A percentile compares a stretch with the other conserved stretches of the same genome.
These are phyloP conservation scores for Anolis carolinensis DNA, from an alignment of 2,113 vertebrate genomes.

Conservation along the genomic window DNA sequence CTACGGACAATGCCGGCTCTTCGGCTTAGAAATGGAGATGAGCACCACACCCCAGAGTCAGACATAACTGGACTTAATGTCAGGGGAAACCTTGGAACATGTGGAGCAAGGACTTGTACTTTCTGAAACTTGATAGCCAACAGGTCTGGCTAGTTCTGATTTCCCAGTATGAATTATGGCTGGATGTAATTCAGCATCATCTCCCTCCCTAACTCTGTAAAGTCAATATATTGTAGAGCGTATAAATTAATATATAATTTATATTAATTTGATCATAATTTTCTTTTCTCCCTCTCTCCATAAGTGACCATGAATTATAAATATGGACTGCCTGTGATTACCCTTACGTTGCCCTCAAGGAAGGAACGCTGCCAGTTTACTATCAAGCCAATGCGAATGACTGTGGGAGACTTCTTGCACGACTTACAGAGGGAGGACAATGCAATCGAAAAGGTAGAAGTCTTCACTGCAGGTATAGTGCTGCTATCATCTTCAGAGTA, in stretches of 20 bases:
- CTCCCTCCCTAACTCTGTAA: neutral
- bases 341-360: conserved; percentile 87
- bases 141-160: neutral
- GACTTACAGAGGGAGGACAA: conserved; percentile 86
- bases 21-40: too few species aligned
- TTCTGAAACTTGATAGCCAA: neutral
- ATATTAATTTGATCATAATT: neutral
- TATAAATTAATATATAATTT: neutral
- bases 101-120: neutral
- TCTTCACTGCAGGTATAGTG: conserved; percentile 78
- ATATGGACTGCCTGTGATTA: conserved; percentile 86
- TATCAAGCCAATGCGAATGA: conserved; percentile 84
- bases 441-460: conserved; percentile 74
- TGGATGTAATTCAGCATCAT: neutral
- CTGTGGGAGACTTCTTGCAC: conserved; percentile 81
- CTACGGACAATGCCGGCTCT: too few species aligned
- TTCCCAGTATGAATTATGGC: neutral
- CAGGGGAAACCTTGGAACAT: too few species aligned
- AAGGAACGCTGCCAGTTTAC: conserved; percentile 88
- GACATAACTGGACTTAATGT: too few species aligned
- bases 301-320: conserved; percentile 83
- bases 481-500: neutral
- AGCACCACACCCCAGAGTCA: too few species aligned
- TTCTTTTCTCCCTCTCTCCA: conserved; percentile 45
- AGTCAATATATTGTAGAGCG: neutral